Conservation (phyloP, 2,113 vertebrate genomes). For the Salminus brasiliensis region DNA sequence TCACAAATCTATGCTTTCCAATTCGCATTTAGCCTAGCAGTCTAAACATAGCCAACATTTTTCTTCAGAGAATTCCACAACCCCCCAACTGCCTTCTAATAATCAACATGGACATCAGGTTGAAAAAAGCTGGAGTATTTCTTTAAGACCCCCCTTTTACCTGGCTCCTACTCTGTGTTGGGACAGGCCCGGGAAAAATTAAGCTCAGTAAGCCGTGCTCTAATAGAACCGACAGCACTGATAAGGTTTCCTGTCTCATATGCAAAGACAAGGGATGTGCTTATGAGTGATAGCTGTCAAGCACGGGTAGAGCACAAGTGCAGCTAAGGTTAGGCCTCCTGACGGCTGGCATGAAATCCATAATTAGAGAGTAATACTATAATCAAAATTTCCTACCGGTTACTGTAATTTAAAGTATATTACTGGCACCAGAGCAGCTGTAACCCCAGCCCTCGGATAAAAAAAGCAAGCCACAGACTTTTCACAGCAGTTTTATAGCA, state of each 20-base stretch:
- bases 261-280: background rate
- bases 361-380: slow-evolving; percentile 8
- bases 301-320: background rate
- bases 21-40: too few relatives aligned
- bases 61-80: too few relatives aligned
- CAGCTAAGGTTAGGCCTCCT: background rate
- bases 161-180: background rate
- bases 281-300: slow-evolving; percentile 23
- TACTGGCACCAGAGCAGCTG: slow-evolving; percentile 23
- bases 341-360: slow-evolving; percentile 8
- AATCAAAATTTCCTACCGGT: background rate
- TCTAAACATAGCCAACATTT: too few relatives aligned
- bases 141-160: background rate
- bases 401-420: slow-evolving; percentile 21
- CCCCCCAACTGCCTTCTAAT: too few relatives aligned
- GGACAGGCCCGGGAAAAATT: slow-evolving; percentile 12
- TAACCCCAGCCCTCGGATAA: background rate
- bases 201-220: background rate
- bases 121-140: background rate
- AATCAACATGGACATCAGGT: background rate
- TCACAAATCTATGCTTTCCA: too few relatives aligned
- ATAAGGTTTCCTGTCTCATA: slow-evolving; percentile 14
- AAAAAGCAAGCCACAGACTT: background rate
- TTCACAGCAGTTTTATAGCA: slow-evolving; percentile 17
- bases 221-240: background rate